Conservation (phyloP, 2,888 invertebrate genomes). For the Fragum sueziense region DNA sequence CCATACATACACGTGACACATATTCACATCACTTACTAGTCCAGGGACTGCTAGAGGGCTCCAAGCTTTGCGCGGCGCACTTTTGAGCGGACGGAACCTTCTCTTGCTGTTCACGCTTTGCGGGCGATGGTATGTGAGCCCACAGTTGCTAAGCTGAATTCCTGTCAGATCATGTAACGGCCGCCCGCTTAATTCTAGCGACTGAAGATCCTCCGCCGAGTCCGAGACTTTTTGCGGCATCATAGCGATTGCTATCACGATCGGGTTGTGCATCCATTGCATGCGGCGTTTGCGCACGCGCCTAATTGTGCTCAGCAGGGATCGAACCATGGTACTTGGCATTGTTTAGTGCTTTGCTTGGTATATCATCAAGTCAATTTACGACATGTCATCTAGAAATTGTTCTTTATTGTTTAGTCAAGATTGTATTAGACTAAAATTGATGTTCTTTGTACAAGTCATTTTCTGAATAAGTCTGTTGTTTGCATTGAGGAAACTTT, state of each 20-base stretch:
- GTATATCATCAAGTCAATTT: no score
- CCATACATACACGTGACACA: not conserved
- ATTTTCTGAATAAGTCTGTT: no score
- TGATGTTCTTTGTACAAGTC: no score
- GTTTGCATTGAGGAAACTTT: no score
- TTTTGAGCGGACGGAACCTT: conserved; percentile 1
- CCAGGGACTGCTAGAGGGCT: conserved; percentile 9
- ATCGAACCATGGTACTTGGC: not conserved
- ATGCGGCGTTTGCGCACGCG: conserved; percentile 6
- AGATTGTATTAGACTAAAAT: no score
- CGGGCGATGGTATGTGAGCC: conserved; percentile 15
- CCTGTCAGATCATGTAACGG: conserved; percentile 19
- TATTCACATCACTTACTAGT: conserved; percentile 11
- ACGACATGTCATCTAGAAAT: no score
- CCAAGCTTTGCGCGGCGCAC: conserved; percentile 14
- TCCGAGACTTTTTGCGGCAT: not conserved
- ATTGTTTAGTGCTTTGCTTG: no score
- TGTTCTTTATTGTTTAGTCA: no score
- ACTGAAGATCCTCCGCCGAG: not conserved
- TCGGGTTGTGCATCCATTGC: conserved; percentile 45
- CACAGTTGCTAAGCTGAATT: conserved; percentile 6
- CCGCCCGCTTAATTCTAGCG: conserved; percentile 14
- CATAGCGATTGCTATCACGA: conserved; percentile 31
- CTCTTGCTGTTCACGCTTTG: conserved; percentile 12
- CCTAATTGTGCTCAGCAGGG: not conserved